Percentiles rank a stretch among this genome's conserved stretches.
phyloP scores from a whole-genome alignment of 2,888 invertebrate genomes.

The Callinectes sapidus region DNA sequence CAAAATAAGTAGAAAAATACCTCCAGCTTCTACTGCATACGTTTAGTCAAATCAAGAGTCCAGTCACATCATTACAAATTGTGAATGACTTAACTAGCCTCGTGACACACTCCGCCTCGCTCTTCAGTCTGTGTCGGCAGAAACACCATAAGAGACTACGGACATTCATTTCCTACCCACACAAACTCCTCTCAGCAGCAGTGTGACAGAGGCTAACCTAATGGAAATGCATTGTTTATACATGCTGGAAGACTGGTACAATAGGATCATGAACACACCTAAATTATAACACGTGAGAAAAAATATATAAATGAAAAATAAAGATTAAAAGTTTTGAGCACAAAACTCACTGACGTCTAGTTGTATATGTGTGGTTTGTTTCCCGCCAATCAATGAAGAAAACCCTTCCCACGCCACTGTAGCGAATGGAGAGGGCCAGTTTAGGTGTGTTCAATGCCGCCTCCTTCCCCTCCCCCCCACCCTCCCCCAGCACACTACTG shows the following conservation, averaged over 20 bases:
- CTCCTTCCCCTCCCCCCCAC: too few relatives aligned
- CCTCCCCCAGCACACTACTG: neutral
- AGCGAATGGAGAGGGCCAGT: constrained; percentile 4
- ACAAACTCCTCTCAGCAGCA: constrained; percentile 1
- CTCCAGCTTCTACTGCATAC: constrained; percentile 16
- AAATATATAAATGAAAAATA: neutral
- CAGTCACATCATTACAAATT: constrained; percentile 43
- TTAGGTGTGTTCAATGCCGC: neutral
- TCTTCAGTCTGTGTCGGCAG: neutral
- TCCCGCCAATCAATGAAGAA: neutral
- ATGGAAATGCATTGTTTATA: neutral
- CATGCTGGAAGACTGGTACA: constrained; percentile 1
- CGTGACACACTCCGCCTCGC: constrained; percentile 32
- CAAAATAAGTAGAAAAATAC: constrained; percentile 66
- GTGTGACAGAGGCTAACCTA: constrained; percentile 11
- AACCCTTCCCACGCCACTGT: neutral
- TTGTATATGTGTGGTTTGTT: neutral
- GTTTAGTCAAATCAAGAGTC: neutral
- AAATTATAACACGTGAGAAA: neutral
- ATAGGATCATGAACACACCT: constrained; percentile 2
- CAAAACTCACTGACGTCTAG: neutral
- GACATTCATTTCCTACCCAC: neutral
- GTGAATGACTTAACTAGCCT: constrained; percentile 53
- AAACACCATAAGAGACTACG: neutral
- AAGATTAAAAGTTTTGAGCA: neutral